Evolutionary conservation across 2,888 invertebrate species (phyloP).

Genomic region (Agrilus cyanescens): DNA sequence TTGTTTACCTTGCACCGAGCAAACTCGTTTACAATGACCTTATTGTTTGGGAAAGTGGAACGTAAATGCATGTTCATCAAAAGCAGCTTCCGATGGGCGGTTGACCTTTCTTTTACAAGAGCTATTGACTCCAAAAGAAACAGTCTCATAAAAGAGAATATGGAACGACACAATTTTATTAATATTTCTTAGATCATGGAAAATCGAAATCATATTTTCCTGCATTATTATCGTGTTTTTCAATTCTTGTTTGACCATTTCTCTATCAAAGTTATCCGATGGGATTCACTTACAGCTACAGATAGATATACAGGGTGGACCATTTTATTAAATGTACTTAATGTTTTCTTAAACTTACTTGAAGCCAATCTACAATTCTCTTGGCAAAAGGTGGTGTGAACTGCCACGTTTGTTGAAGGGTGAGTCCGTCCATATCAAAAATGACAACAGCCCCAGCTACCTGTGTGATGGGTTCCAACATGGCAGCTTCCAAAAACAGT

Average conservation of each 20-base stretch:
- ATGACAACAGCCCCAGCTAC: slow-evolving; percentile 69
- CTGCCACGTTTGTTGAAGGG: slow-evolving; percentile 71
- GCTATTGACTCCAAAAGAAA: too few species aligned
- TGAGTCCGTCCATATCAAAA: slow-evolving; percentile 77
- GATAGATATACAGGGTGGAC: neutral
- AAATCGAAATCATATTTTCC: too few species aligned
- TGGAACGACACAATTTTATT: too few species aligned
- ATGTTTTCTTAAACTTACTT: slow-evolving; percentile 42
- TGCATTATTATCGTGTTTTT: too few species aligned
- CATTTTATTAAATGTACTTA: neutral
- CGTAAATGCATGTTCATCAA: too few species aligned
- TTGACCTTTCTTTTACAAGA: too few species aligned
- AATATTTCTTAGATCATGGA: too few species aligned
- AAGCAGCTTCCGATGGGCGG: too few species aligned
- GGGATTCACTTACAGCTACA: neutral
- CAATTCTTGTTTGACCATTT: neutral
- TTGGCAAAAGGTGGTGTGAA: slow-evolving; percentile 78
- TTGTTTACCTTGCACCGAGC: neutral
- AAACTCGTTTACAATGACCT: too few species aligned
- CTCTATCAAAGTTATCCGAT: neutral
- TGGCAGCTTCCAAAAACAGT: slow-evolving; percentile 68
- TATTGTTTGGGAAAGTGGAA: too few species aligned
- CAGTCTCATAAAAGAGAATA: too few species aligned
- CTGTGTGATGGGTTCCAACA: slow-evolving; percentile 66
- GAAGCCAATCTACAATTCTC: slow-evolving; percentile 73